phyloP scores from a whole-genome alignment of 2,888 invertebrate species.

The Heliconius cydno region DNA sequence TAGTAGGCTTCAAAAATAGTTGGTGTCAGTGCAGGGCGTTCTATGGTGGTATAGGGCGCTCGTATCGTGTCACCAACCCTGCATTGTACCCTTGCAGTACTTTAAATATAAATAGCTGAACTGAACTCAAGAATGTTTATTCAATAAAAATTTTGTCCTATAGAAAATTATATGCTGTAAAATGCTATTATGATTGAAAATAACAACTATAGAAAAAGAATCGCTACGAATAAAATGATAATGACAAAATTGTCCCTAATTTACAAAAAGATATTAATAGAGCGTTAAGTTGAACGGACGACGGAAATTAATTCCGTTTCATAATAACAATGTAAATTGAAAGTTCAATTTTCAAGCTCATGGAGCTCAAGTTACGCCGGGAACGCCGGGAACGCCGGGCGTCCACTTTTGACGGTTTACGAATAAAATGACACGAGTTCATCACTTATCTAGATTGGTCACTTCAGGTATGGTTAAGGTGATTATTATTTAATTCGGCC shows the following conservation, averaged over 20 bases:
- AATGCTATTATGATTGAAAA: not conserved
- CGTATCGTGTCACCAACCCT: slow-evolving; percentile 21
- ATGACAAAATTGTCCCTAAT: not conserved
- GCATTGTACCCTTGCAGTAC: slow-evolving; percentile 3
- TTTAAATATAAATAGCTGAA: slow-evolving; percentile 21
- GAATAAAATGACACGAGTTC: slow-evolving; percentile 4
- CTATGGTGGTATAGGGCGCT: not conserved
- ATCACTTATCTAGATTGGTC: not conserved
- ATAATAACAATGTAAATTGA: slow-evolving; percentile 10
- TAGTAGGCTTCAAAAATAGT: slow-evolving; percentile 26
- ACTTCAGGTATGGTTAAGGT: not conserved
- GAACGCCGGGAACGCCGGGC: not conserved
- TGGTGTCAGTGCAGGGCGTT: not conserved
- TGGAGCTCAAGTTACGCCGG: slow-evolving; percentile 1
- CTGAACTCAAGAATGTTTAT: slow-evolving; percentile 1
- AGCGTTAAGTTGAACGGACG: slow-evolving; percentile 6
- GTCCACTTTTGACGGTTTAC: not conserved
- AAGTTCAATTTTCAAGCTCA: slow-evolving; percentile 12
- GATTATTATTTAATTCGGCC: no score
- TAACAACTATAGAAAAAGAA: not conserved
- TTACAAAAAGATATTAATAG: not conserved
- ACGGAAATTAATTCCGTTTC: not conserved
- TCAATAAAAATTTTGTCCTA: not conserved
- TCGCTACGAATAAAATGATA: not conserved
- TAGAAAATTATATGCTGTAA: not conserved